A percentile compares a stretch with the other conserved stretches of the same genome.
Evolutionary conservation across 2,797 vertebrate genomes (phyloP).

Genomic region (Falco cherrug): DNA sequence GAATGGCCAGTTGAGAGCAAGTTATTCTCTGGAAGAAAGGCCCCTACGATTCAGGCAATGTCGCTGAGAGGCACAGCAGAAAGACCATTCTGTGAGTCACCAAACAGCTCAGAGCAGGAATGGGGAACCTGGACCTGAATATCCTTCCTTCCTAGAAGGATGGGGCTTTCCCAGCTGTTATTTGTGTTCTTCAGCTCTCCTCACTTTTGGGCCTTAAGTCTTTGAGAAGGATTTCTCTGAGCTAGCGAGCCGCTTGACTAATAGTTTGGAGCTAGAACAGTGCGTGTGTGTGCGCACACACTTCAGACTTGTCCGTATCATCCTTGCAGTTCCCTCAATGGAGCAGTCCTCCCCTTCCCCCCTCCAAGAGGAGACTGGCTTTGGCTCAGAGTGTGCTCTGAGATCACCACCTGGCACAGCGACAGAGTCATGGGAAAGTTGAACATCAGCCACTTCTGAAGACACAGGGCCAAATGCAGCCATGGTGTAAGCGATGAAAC

Average conservation of each 20-base stretch:
- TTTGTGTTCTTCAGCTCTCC: slow-evolving; percentile 10
- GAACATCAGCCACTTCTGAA: slow-evolving; percentile 65
- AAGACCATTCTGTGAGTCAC: neutral
- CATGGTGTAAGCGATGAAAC: neutral
- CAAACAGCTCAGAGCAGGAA: neutral
- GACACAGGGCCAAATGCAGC: slow-evolving; percentile 49
- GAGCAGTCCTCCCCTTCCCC: slow-evolving; percentile 24
- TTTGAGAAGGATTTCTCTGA: slow-evolving; percentile 6
- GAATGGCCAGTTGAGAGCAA: neutral
- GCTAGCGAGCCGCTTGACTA: neutral
- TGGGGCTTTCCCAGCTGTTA: neutral
- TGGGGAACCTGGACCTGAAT: neutral
- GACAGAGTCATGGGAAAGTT: slow-evolving; percentile 72
- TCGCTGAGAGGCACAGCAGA: neutral
- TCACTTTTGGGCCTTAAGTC: neutral
- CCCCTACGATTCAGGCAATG: neutral
- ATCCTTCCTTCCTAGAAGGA: slow-evolving; percentile 1
- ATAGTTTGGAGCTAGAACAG: slow-evolving; percentile 6
- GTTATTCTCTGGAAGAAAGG: neutral
- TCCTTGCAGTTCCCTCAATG: slow-evolving; percentile 43
- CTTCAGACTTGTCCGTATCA: slow-evolving; percentile 38
- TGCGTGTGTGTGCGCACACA: neutral
- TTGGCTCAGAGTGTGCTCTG: slow-evolving; percentile 50
- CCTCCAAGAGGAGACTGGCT: neutral
- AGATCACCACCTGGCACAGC: slow-evolving; percentile 66